Conservation (phyloP, 2,113 vertebrate species). For the Onychostoma macrolepis region DNA sequence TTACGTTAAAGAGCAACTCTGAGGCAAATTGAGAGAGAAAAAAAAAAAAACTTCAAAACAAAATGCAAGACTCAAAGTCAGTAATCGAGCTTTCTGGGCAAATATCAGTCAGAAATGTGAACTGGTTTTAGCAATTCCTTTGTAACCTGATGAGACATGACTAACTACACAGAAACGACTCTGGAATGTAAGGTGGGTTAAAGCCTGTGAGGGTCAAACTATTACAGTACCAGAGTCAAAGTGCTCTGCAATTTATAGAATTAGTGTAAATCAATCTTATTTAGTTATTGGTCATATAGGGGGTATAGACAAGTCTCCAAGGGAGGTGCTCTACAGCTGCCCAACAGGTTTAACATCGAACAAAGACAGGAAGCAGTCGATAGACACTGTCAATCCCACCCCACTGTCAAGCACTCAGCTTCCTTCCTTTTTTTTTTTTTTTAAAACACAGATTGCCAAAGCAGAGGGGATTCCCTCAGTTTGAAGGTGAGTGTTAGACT, state of each 20-base stretch:
- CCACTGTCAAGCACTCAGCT: background rate
- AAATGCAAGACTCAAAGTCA: background rate
- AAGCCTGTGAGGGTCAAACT: background rate
- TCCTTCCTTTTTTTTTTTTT: background rate
- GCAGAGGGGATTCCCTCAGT: background rate
- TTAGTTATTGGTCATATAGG: background rate
- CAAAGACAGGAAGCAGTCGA: slow-evolving; percentile 47
- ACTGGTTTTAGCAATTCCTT: background rate
- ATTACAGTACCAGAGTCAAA: background rate
- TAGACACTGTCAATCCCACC: slow-evolving; percentile 35
- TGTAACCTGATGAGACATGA: background rate
- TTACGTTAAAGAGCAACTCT: slow-evolving; percentile 47
- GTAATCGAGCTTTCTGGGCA: background rate
- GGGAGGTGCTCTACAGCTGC: slow-evolving; percentile 33
- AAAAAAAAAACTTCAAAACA: slow-evolving; percentile 6
- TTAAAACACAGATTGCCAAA: background rate
- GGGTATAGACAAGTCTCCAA: background rate
- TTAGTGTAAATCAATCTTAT: slow-evolving; percentile 33
- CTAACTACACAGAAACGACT: background rate
- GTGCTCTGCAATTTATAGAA: background rate
- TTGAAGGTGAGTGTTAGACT: background rate
- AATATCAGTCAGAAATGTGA: background rate
- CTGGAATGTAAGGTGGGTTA: background rate
- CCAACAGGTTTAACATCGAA: slow-evolving; percentile 30
- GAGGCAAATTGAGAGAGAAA: background rate